These are phyloP conservation scores for Cepaea hortensis DNA, from an alignment of 2,888 invertebrate genomes.

Conservation along the genomic window DNA sequence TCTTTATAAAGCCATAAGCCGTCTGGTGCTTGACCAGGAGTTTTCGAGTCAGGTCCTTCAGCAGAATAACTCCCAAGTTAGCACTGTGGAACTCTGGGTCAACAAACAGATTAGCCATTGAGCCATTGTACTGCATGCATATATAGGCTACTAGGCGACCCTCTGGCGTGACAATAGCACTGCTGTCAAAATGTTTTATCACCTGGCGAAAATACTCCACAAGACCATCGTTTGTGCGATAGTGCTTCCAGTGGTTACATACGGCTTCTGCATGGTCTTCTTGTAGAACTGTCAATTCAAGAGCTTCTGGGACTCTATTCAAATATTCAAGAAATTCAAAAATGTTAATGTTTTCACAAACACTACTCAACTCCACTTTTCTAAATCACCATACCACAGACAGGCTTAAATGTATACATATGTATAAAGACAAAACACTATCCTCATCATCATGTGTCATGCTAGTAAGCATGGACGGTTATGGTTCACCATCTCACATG, in stretches of 20 bases:
- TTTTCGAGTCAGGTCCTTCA: slow-evolving; percentile 64
- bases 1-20: slow-evolving; percentile 67
- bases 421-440: too few relatives aligned
- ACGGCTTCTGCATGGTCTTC: slow-evolving; percentile 60
- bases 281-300: slow-evolving; percentile 59
- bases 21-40: slow-evolving; percentile 62
- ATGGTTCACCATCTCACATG: too few relatives aligned
- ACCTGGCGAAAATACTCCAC: slow-evolving; percentile 65
- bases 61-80: slow-evolving; percentile 64
- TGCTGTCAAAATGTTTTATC: slow-evolving; percentile 67
- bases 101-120: slow-evolving; percentile 69
- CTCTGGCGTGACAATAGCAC: slow-evolving; percentile 60
- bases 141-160: slow-evolving; percentile 67
- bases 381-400: too few relatives aligned
- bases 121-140: slow-evolving; percentile 71
- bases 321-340: slow-evolving; percentile 5
- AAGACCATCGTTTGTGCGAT: slow-evolving; percentile 59
- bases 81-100: slow-evolving; percentile 62
- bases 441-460: too few relatives aligned
- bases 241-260: slow-evolving; percentile 62
- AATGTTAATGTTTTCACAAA: background rate
- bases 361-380: background rate
- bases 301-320: slow-evolving; percentile 64
- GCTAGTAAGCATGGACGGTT: too few relatives aligned
- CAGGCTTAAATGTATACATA: too few relatives aligned